Evolutionary conservation across 2,888 invertebrate genomes (phyloP).

Genomic region (Omphaloscelis lunosa): DNA sequence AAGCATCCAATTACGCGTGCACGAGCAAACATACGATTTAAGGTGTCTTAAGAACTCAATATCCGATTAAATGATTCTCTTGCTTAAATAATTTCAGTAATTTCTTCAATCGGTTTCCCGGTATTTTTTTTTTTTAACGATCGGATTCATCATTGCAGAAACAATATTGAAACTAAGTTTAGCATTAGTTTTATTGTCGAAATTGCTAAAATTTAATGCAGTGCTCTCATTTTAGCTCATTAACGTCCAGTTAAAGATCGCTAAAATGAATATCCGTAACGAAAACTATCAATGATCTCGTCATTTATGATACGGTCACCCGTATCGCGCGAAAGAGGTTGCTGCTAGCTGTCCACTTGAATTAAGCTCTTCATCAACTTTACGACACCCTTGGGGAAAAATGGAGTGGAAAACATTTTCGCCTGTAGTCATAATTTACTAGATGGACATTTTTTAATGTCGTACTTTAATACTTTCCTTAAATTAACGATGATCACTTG

Average conservation of each 20-base stretch:
- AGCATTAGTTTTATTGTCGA: background rate
- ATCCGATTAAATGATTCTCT: constrained; percentile 15
- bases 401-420: constrained; percentile 24
- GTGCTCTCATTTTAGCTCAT: background rate
- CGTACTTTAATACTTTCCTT: background rate
- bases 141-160: background rate
- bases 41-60: background rate
- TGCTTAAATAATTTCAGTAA: background rate
- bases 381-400: constrained; percentile 24
- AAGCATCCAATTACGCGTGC: constrained; percentile 30
- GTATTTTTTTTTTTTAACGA: background rate
- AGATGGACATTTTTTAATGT: constrained; percentile 14
- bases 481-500: background rate
- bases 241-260: background rate
- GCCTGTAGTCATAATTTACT: background rate
- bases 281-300: background rate
- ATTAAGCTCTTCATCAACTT: constrained; percentile 39
- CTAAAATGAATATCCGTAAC: background rate
- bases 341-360: constrained; percentile 22
- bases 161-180: background rate
- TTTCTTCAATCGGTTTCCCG: background rate
- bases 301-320: background rate
- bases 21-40: constrained; percentile 25
- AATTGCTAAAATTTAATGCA: background rate
- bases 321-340: background rate